Conservation (phyloP, 2,113 vertebrate species). For the Plecturocebus donacophilus region DNA sequence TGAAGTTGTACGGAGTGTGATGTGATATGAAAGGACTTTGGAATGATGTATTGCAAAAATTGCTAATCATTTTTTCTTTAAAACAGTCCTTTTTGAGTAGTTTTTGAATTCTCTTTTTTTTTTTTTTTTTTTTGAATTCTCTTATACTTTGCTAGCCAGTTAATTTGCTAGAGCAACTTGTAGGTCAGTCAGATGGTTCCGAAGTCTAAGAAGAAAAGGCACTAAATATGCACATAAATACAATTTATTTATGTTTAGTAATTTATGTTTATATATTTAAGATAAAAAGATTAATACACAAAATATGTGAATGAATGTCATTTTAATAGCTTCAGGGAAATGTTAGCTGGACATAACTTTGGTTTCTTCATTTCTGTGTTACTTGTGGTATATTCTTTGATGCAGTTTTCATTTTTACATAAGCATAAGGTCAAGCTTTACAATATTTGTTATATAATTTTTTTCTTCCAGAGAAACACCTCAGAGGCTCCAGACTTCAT, state of each 20-base stretch:
- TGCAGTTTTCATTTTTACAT: slow-evolving; percentile 18
- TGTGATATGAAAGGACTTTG: not conserved
- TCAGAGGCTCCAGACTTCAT: slow-evolving; percentile 7
- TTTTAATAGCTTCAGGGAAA: not conserved
- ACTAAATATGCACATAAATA: not conserved
- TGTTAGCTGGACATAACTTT: not conserved
- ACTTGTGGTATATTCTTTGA: not conserved
- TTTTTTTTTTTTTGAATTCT: slow-evolving; percentile 52
- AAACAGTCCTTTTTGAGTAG: slow-evolving; percentile 3
- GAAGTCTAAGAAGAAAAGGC: slow-evolving; percentile 34
- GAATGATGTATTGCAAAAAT: not conserved
- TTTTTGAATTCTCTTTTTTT: slow-evolving; percentile 36
- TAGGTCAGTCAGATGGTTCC: not conserved
- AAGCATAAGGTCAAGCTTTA: slow-evolving; percentile 23
- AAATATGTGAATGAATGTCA: not conserved
- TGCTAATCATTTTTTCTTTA: slow-evolving; percentile 35
- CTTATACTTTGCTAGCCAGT: not conserved
- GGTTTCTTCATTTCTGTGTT: slow-evolving; percentile 15
- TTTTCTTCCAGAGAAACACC: slow-evolving; percentile 51
- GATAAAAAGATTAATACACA: slow-evolving; percentile 9
- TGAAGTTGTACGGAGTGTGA: not conserved
- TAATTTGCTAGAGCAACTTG: slow-evolving; percentile 47
- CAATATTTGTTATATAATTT: slow-evolving; percentile 10
- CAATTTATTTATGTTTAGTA: slow-evolving; percentile 5
- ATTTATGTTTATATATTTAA: slow-evolving; percentile 42